These are phyloP conservation scores for Coenonympha glycerion DNA, from an alignment of 2,888 invertebrate genomes.

Conservation along the genomic window DNA sequence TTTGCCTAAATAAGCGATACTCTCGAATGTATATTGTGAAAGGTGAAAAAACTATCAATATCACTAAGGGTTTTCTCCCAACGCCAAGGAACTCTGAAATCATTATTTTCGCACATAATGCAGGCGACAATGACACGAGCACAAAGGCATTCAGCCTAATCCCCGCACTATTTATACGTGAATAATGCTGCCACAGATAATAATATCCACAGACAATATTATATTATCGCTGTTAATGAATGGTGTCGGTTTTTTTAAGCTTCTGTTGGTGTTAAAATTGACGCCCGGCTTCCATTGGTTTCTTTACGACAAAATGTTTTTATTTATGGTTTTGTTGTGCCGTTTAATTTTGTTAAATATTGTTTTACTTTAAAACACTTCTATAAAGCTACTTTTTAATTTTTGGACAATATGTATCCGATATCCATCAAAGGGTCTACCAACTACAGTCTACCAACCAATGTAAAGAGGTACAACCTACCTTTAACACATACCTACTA, in stretches of 20 bases:
- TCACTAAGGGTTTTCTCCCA: background rate
- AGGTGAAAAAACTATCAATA: background rate
- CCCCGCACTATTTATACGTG: conserved; percentile 64
- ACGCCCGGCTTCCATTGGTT: conserved; percentile 37
- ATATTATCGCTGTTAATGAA: conserved; percentile 58
- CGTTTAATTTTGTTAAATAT: no score
- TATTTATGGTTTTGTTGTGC: conserved; percentile 1
- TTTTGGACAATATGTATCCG: no score
- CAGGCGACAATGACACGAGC: conserved; percentile 46
- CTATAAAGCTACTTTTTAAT: no score
- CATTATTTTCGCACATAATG: conserved; percentile 50
- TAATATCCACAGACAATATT: conserved; percentile 20
- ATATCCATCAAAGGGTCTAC: no score
- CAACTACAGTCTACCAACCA: no score
- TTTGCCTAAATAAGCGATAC: no score
- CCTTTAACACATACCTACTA: no score
- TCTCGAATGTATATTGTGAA: background rate
- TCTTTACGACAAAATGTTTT: background rate
- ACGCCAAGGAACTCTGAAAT: conserved; percentile 38
- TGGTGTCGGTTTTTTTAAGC: conserved; percentile 46
- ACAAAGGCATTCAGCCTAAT: conserved; percentile 56
- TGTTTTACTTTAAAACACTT: no score
- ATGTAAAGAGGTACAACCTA: no score
- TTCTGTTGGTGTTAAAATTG: conserved; percentile 67
- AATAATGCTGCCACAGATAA: conserved; percentile 47